Conservation (phyloP, 2,797 vertebrate species). For the Trachurus trachurus region DNA sequence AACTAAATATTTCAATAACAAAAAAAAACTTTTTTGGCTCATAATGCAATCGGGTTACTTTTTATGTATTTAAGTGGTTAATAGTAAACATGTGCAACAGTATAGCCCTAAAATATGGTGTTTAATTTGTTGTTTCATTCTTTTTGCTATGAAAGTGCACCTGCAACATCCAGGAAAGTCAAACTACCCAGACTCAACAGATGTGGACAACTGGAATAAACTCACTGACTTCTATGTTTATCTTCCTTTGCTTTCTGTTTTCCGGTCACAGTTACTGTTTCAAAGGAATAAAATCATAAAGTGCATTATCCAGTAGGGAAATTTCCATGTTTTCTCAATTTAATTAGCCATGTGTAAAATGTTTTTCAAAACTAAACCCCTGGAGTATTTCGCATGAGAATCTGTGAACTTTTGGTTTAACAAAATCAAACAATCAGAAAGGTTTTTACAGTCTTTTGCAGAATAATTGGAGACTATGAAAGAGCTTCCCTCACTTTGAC, state of each 20-base stretch:
- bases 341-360: constrained; percentile 43
- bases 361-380: constrained; percentile 27
- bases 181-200: constrained; percentile 15
- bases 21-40: too few relatives aligned
- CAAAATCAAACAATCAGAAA: constrained; percentile 22
- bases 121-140: background rate
- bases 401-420: constrained; percentile 10
- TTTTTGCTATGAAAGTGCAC: background rate
- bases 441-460: background rate
- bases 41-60: background rate
- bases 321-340: constrained; percentile 43
- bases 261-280: constrained; percentile 7
- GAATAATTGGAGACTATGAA: constrained; percentile 22
- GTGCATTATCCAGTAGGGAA: constrained; percentile 24
- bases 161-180: background rate
- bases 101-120: background rate
- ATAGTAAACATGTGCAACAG: background rate
- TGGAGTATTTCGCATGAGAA: constrained; percentile 16
- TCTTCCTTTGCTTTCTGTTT: constrained; percentile 1
- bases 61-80: too few relatives aligned
- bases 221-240: background rate
- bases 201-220: background rate
- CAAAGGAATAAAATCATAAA: constrained; percentile 23
- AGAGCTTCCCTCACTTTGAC: constrained; percentile 28
- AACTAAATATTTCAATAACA: too few relatives aligned